Evolutionary conservation across 2,888 invertebrate genomes (phyloP).

Genomic region (Lomographa bimaculata): DNA sequence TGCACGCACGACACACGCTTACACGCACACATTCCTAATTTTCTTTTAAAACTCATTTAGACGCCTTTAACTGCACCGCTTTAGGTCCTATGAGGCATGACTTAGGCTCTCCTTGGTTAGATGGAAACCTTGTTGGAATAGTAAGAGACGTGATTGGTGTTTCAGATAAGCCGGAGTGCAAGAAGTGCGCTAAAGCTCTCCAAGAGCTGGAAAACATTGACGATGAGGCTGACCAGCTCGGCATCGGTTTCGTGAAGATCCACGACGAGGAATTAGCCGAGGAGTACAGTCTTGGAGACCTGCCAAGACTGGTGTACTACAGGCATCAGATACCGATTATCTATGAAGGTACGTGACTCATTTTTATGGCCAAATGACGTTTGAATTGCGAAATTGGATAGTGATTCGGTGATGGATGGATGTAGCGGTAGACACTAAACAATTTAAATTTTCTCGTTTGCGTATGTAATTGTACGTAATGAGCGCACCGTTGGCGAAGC

Average conservation of each 20-base stretch:
- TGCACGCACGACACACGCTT: slow-evolving; percentile 40
- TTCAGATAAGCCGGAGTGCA: slow-evolving; percentile 96
- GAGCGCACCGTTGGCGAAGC: slow-evolving; percentile 29
- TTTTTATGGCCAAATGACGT: slow-evolving; percentile 54
- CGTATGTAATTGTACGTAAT: slow-evolving; percentile 29
- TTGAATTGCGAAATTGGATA: slow-evolving; percentile 49
- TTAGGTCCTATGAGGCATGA: slow-evolving; percentile 64
- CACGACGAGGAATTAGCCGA: slow-evolving; percentile 95
- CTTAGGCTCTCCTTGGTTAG: slow-evolving; percentile 26
- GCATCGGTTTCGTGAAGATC: slow-evolving; percentile 97
- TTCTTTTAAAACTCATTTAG: slow-evolving; percentile 55
- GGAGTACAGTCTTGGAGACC: slow-evolving; percentile 94
- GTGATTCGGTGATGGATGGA: slow-evolving; percentile 39
- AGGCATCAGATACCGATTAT: slow-evolving; percentile 97
- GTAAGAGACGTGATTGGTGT: slow-evolving; percentile 35
- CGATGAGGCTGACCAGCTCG: slow-evolving; percentile 96
- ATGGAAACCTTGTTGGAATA: slow-evolving; percentile 7
- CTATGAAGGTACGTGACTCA: slow-evolving; percentile 90
- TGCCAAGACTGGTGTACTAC: slow-evolving; percentile 96
- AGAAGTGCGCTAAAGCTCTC: slow-evolving; percentile 94
- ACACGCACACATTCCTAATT: slow-evolving; percentile 57
- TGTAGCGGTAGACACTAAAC: slow-evolving; percentile 35
- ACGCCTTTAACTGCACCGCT: slow-evolving; percentile 76
- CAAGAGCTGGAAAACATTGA: slow-evolving; percentile 97
- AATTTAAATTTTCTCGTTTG: slow-evolving; percentile 35